Conservation (phyloP, 2,797 vertebrate species). For the Aldrovandia affinis region DNA sequence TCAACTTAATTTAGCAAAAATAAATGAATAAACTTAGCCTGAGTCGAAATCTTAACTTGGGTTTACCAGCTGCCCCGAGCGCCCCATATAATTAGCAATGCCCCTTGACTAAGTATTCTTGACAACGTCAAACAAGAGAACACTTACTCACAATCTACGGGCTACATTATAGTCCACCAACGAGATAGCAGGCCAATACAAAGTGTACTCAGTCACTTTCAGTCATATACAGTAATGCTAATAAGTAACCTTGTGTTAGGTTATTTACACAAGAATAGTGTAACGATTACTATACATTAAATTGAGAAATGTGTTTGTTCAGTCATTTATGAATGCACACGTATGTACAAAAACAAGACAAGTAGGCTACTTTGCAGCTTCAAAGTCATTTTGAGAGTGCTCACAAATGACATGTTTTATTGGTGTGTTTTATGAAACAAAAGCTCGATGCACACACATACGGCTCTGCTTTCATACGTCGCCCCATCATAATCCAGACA, state of each 20-base stretch:
- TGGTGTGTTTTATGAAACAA: not conserved
- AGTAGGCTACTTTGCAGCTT: not conserved
- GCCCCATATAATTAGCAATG: not conserved
- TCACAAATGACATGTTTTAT: not conserved
- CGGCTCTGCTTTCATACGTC: not conserved
- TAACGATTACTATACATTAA: not conserved
- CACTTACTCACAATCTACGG: not conserved
- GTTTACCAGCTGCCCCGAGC: conserved; percentile 13
- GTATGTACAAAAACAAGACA: conserved; percentile 5
- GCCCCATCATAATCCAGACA: not conserved
- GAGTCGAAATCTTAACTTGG: conserved; percentile 13
- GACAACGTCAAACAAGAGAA: not conserved
- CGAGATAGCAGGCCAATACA: not conserved
- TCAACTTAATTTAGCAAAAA: conserved; percentile 6
- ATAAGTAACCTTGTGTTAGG: too few species aligned
- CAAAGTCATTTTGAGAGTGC: not conserved
- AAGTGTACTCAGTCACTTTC: not conserved
- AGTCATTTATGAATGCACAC: not conserved
- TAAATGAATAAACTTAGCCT: conserved; percentile 10
- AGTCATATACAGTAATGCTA: not conserved
- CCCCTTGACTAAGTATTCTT: conserved; percentile 1
- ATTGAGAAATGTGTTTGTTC: not conserved
- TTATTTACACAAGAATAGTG: not conserved
- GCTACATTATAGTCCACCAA: not conserved
- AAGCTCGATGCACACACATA: conserved; percentile 2